phyloP scores from a whole-genome alignment of 2,888 invertebrate species.

The Busseola fusca region DNA sequence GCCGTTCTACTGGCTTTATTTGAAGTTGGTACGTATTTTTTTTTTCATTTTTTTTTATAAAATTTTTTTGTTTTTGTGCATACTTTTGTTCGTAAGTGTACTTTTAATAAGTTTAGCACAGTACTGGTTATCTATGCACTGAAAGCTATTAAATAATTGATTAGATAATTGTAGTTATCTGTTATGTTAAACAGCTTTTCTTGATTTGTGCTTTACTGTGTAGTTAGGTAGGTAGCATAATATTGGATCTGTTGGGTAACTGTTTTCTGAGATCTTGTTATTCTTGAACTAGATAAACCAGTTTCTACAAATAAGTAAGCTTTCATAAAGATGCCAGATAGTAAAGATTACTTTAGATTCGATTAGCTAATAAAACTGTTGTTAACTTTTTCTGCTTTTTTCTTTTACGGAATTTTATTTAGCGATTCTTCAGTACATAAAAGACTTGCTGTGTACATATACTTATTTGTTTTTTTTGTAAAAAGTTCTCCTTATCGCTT shows the following conservation, averaged over 20 bases:
- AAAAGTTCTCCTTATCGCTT: slow-evolving; percentile 2
- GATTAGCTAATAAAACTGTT: not conserved
- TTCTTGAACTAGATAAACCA: slow-evolving; percentile 23
- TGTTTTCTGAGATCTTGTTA: slow-evolving; percentile 17
- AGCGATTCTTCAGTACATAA: not conserved
- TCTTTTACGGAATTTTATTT: not conserved
- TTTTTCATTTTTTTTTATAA: slow-evolving; percentile 1
- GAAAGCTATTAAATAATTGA: slow-evolving; percentile 48
- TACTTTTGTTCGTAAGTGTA: slow-evolving; percentile 52
- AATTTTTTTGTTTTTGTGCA: slow-evolving; percentile 1
- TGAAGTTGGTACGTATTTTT: slow-evolving; percentile 78
- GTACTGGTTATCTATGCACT: slow-evolving; percentile 40
- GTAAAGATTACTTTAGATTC: not conserved
- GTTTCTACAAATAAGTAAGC: not conserved
- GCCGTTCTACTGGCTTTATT: slow-evolving; percentile 79
- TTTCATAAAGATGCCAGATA: not conserved
- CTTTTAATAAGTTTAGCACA: slow-evolving; percentile 29
- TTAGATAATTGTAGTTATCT: slow-evolving; percentile 26
- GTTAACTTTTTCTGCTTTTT: not conserved
- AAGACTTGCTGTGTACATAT: not conserved
- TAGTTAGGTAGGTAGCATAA: not conserved
- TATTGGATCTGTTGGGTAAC: slow-evolving; percentile 9
- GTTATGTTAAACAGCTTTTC: not conserved
- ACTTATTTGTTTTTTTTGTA: not conserved
- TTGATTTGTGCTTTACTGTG: slow-evolving; percentile 9